Evolutionary conservation across 1,140 invertebrate species (phyloP), one percentile per base, ranked within the genome.

Genomic region (Archivesica marissinica): DNA sequence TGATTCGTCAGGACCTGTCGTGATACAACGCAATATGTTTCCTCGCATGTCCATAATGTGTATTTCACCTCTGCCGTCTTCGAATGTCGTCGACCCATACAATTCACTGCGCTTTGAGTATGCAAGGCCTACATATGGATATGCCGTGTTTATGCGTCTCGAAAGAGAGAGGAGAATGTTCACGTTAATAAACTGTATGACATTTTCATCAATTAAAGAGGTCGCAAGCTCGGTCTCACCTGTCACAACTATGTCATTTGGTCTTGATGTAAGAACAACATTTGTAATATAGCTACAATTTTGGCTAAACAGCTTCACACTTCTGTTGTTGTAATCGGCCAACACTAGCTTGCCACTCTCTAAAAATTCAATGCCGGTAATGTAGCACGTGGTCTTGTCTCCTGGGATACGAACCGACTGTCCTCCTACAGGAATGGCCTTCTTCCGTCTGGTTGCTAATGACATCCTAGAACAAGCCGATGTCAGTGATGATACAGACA

Each of bases 341-440:
- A 78, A 30, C 13, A 78, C 4, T n/a, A 78, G 30, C 33, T 59
- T 0, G n/a, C 76, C 76, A 33, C 66, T 59, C 28, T 64, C 30
- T 0, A 78, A 28, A 28, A 78, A 30, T 41, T 56, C 76, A 64
- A 35, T 25, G 6, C 76, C 76, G 1, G 76, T 78, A 3, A 78
- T 39, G 23, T 64, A 20, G 28, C 76, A 78, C 38, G 76, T 78
- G 30, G 76, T 78, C 35, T 47, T 78, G 38, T 78, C 76, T 9
- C 50, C 41, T 28, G 33, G 39, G 17, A 78, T 78, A 35, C 76
- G 76, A 0, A 59, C 76, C 3, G 76, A 56, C 61, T 78, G 76
- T 20, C 76, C 76, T 2, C 76, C 76, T 17, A 64, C 52, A 11
- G 76, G 76, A 38, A 78, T 64, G 0, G 76, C 76, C 23, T 59